A percentile compares a stretch with the other conserved stretches of the same genome.
Evolutionary conservation across 1,140 invertebrate species (phyloP).

Genomic region (Heliconius melpomene): DNA sequence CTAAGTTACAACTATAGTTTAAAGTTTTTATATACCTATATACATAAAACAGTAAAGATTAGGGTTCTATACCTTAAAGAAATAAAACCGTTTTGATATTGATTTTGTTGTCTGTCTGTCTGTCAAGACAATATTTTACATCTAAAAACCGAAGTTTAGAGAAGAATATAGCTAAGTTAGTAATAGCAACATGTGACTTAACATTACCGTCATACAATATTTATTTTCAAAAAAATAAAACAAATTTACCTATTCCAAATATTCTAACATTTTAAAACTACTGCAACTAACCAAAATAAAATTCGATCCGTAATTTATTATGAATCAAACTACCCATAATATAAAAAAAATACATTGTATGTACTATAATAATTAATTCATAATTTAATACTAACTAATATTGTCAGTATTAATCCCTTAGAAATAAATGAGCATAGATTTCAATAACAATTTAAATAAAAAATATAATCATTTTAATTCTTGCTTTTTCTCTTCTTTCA

Average conservation of each 20-base stretch:
- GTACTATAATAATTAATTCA: not conserved
- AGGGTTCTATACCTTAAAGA: no score
- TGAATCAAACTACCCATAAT: not conserved
- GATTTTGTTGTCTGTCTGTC: no score
- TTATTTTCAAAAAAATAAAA: no score
- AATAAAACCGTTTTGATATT: no score
- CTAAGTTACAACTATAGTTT: not conserved
- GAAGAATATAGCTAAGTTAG: no score
- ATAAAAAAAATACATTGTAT: not conserved
- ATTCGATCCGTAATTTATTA: not conserved
- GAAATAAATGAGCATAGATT: conserved; percentile 8
- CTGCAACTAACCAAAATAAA: no score
- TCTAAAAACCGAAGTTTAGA: no score
- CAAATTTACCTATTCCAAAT: not conserved
- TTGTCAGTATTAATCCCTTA: conserved; percentile 16
- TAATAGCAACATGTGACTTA: not conserved
- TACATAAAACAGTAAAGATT: no score
- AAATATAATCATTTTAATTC: not conserved
- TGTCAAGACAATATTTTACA: no score
- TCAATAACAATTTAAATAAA: not conserved
- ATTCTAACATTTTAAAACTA: not conserved
- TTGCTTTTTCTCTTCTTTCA: conserved; percentile 5
- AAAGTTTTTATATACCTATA: no score
- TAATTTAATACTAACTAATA: not conserved
- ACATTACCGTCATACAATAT: no score